Evolutionary conservation across 2,797 vertebrate species (phyloP).

Genomic region (Rhincodon typus): DNA sequence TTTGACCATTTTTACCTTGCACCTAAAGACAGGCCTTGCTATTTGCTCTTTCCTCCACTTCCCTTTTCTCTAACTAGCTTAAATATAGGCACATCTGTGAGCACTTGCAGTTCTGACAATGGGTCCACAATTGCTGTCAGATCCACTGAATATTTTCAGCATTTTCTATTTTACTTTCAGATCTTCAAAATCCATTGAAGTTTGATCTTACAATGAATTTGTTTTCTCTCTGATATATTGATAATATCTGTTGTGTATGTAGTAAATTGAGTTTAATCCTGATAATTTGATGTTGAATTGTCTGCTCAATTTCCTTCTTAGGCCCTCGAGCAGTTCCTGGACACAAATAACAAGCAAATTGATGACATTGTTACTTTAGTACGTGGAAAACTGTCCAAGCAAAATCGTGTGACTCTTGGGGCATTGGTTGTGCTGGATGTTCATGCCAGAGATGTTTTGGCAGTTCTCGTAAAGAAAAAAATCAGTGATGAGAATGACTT

Average conservation of each 20-base stretch:
- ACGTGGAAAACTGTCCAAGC: slow-evolving; percentile 76
- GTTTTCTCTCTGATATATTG: background rate
- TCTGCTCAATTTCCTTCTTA: slow-evolving; percentile 46
- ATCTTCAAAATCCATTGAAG: background rate
- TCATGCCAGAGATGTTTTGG: slow-evolving; percentile 74
- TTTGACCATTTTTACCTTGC: too few relatives aligned
- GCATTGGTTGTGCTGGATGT: slow-evolving; percentile 79
- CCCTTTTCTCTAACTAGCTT: too few relatives aligned
- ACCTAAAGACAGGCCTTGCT: too few relatives aligned
- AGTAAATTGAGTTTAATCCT: background rate
- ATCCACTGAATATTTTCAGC: background rate
- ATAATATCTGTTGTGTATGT: background rate
- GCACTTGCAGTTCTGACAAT: background rate
- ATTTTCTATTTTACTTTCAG: background rate
- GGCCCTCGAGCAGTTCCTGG: slow-evolving; percentile 68
- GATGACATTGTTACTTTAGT: slow-evolving; percentile 79
- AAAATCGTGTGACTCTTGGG: slow-evolving; percentile 73
- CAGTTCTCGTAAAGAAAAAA: slow-evolving; percentile 66
- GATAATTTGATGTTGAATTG: background rate
- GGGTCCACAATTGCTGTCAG: background rate
- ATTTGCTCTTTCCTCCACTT: too few relatives aligned
- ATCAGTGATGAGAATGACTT: slow-evolving; percentile 76
- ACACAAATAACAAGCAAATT: slow-evolving; percentile 73
- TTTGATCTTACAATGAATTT: background rate
- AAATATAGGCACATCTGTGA: background rate